Evolutionary conservation across 1,140 invertebrate genomes (phyloP), one percentile per base, ranked within the genome.

Genomic region (Zelostemma sp.): DNA sequence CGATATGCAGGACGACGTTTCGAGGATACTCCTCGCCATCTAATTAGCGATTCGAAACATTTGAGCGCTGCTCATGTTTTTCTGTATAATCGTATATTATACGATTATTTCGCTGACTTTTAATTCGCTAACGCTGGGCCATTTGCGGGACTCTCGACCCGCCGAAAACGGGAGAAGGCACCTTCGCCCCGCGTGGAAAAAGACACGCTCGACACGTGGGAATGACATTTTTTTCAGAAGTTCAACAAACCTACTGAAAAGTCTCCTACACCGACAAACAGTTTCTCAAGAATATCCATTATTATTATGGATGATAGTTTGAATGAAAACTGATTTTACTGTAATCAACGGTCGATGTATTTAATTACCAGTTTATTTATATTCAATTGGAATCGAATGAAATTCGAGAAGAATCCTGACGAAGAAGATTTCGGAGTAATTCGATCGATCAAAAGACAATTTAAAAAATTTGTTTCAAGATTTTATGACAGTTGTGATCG

Each of bases 31-130:
- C 65, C 61, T 65, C 64, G 61, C 70, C 68, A 68, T 72, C 69
- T 72, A 67, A 72, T 72, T 72, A 72, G 60, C 47, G 59, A 72
- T 71, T 63, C 68, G 68, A 62, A 53, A 62, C 65, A 71, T 66
- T 25, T 56, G 68, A 59, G 59, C 62, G 18, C 58, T 50, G 50
- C 43, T 66, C 63, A 56, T 66, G 68, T 71, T 71, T 71, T 71
- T 58, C 48, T 61, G 59, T 65, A 71, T 66, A 71, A 71, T 64
- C 63, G 56, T 72, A 72, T 67, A 67, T 67, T 72, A 72, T 72
- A 57, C 56, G 68, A 67, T 72, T 72, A 72, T 67, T 72, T 64
- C 58, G 38, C 60, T 50, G 63, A 60, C 50, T 64, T 71, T 63
- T 66, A 59, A 58, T 58, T 48, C 21, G 17, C 15, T 17, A 8